phyloP scores from a whole-genome alignment of 2,888 invertebrate genomes.

The Heliconius sara region DNA sequence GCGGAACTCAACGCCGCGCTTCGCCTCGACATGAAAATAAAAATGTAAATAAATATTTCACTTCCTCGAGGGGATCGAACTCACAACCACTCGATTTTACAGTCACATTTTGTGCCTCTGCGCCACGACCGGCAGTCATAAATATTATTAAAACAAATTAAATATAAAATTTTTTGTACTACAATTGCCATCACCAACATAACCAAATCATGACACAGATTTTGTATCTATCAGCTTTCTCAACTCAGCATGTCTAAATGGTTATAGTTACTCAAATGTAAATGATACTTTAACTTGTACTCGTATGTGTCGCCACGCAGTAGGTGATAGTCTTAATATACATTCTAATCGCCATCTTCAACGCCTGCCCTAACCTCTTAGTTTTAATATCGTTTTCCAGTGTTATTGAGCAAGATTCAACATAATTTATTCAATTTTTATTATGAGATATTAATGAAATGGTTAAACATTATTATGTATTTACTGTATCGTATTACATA shows the following conservation, averaged over 20 bases:
- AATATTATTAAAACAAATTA: no score
- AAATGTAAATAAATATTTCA: no score
- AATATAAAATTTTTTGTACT: background rate
- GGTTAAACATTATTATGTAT: conserved; percentile 60
- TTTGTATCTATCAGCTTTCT: conserved; percentile 17
- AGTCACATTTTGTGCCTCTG: no score
- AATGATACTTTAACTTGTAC: conserved; percentile 67
- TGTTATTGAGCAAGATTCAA: conserved; percentile 57
- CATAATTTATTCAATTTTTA: conserved; percentile 69
- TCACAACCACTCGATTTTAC: no score
- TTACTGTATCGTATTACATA: conserved; percentile 63
- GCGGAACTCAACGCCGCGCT: no score
- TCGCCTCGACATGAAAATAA: no score
- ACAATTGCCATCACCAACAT: background rate
- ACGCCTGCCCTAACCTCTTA: conserved; percentile 56
- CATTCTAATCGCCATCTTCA: conserved; percentile 51
- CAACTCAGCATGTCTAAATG: conserved; percentile 49
- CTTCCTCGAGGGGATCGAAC: no score
- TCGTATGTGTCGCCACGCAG: conserved; percentile 67
- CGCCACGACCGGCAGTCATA: no score
- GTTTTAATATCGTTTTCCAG: conserved; percentile 62
- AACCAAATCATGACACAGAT: conserved; percentile 37
- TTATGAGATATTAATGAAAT: conserved; percentile 68
- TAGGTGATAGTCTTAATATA: conserved; percentile 65
- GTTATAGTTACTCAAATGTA: conserved; percentile 55